Conservation (phyloP, 2,797 vertebrate species). For the Trematomus bernacchii region DNA sequence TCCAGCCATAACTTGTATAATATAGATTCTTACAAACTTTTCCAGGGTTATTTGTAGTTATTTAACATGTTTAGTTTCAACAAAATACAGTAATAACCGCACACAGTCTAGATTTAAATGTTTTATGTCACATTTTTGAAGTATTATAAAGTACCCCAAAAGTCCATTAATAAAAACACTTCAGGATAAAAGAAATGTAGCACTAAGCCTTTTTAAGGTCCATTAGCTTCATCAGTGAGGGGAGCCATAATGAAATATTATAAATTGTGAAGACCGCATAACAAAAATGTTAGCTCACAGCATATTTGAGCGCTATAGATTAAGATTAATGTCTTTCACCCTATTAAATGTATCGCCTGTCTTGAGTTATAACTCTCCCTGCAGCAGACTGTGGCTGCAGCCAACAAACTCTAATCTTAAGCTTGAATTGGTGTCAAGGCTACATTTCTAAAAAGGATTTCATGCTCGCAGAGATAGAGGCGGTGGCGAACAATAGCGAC, state of each 20-base stretch:
- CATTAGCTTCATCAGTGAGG: constrained; percentile 30
- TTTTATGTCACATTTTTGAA: constrained; percentile 14
- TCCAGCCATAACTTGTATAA: not conserved
- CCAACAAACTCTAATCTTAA: constrained; percentile 47
- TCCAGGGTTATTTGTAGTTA: not conserved
- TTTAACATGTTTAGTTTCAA: constrained; percentile 4
- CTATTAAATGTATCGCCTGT: constrained; percentile 31
- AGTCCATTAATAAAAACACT: constrained; percentile 4
- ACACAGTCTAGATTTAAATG: not conserved
- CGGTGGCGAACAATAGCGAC: constrained; percentile 58
- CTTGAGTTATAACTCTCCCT: constrained; percentile 36
- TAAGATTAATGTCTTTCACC: constrained; percentile 30
- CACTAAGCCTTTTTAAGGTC: constrained; percentile 11
- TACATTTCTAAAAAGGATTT: constrained; percentile 67
- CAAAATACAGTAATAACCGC: not conserved
- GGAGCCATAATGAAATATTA: constrained; percentile 6
- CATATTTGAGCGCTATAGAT: constrained; percentile 26
- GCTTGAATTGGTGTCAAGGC: constrained; percentile 58
- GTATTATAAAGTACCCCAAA: constrained; percentile 1
- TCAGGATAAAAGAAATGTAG: not conserved
- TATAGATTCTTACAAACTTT: not conserved
- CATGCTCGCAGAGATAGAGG: constrained; percentile 56
- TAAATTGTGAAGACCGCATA: constrained; percentile 4
- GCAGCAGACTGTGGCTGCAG: constrained; percentile 32
- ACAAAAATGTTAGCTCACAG: constrained; percentile 18